Evolutionary conservation across 2,797 vertebrate species (phyloP).

Genomic region (Anguilla anguilla): DNA sequence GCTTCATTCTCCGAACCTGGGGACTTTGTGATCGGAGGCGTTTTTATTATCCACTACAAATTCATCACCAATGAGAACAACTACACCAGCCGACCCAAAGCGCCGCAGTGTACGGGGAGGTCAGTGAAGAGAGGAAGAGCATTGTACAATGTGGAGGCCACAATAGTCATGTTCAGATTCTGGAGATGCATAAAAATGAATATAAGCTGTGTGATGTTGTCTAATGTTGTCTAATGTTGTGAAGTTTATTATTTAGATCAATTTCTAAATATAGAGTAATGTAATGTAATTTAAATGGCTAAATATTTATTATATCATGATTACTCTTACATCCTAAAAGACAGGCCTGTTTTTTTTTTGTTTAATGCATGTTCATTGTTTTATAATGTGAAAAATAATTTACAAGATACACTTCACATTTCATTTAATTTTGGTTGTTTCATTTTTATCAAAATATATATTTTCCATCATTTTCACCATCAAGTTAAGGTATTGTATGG

Average conservation of each 20-base stretch:
- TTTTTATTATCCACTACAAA: slow-evolving; percentile 60
- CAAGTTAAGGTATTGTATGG: neutral
- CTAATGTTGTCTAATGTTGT: too few species aligned
- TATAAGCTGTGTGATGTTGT: too few species aligned
- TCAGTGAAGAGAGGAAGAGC: slow-evolving; percentile 40
- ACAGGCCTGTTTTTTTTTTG: neutral
- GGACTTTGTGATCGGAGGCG: slow-evolving; percentile 60
- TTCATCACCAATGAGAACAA: slow-evolving; percentile 43
- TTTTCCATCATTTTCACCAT: neutral
- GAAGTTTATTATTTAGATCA: too few species aligned
- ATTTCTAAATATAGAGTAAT: too few species aligned
- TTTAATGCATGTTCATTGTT: neutral
- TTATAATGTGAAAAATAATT: neutral
- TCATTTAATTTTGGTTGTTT: neutral
- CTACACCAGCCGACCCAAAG: slow-evolving; percentile 57
- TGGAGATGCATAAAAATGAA: too few species aligned
- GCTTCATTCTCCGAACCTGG: slow-evolving; percentile 56
- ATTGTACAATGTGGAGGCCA: neutral
- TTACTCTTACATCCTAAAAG: neutral
- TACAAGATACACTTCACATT: neutral
- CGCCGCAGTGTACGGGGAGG: slow-evolving; percentile 58
- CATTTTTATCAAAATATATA: neutral
- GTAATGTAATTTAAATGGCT: too few species aligned
- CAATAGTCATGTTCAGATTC: too few species aligned
- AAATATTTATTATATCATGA: too few species aligned